phyloP scores from a whole-genome alignment of 2,113 vertebrate genomes.

The Eurystomus gularis region DNA sequence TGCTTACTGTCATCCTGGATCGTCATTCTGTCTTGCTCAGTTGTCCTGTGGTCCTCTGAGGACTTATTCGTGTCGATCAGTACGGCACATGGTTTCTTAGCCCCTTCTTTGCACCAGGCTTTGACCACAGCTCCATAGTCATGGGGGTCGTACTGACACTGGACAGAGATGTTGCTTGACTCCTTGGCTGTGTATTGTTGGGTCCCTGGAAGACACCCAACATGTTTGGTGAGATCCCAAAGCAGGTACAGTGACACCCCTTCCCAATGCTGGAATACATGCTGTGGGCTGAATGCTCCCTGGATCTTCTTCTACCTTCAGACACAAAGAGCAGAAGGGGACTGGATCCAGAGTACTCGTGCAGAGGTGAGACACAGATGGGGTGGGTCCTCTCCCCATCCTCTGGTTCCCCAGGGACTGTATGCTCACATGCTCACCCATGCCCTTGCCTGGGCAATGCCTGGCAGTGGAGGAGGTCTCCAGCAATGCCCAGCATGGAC shows the following conservation, averaged over 20 bases:
- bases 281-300: neutral
- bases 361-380: neutral
- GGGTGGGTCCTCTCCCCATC: neutral
- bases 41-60: rapidly evolving
- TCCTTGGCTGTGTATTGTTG: neutral
- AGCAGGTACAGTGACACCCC: rapidly evolving
- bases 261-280: neutral
- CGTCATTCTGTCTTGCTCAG: neutral
- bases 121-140: neutral
- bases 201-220: neutral
- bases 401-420: neutral
- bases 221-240: neutral
- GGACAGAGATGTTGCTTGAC: neutral
- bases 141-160: neutral
- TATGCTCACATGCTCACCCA: neutral
- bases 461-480: neutral
- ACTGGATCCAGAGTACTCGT: neutral
- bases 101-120: neutral
- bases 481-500: neutral
- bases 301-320: neutral
- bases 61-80: neutral
- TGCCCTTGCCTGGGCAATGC: neutral
- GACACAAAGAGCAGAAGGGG: neutral
- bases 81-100: rapidly evolving
- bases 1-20: neutral